Evolutionary conservation across 1,140 invertebrate genomes (phyloP), one percentile per base, ranked within the genome.

Genomic region (Aleiodes sp.): DNA sequence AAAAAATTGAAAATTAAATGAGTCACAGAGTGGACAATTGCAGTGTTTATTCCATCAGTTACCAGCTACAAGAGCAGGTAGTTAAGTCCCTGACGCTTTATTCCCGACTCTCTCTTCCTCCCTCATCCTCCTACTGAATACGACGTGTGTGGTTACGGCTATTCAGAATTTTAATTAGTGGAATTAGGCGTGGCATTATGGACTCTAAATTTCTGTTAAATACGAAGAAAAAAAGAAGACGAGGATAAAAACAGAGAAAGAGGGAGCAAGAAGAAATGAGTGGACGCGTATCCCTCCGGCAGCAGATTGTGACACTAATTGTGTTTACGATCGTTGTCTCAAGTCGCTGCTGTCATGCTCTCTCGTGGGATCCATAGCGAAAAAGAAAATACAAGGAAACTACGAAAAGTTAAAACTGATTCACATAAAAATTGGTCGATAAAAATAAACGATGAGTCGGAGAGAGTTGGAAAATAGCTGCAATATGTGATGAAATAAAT

Each of bases 161-260:
- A 46, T 73, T 74, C 72, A 76, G 78, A 79, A 80, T 80, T 80
- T 80, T 79, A 80, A 80, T 80, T 80, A 80, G 74, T 71, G 70
- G 70, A 78, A 80, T 80, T 80, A 80, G 74, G 72, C 73, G 70
- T 65, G 71, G 65, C 73, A 69, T 77, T 74, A 80, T 78, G 76
- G 79, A 66, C 70, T 71, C 74, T 80, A 79, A 80, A 79, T 80
- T 80, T 77, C 73, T 39, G 70, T 70, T 79, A 73, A 79, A 80
- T 73, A 79, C 62, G 65, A n/a, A 73, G 72, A 63, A 60, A 52
- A 72, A 66, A 52, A 61, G 16, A 59, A 24, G 16, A 4, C 26
- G 41, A 41, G 61, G 3, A 33, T 0, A 31, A 59, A n/a, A 59
- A 33, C 12, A 66, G 35, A 52, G 33, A 24, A 33, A 39, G 62